Evolutionary conservation across 2,113 vertebrate genomes (phyloP), one percentile per base, ranked within the genome.

Genomic region (Puntigrus tetrazona): DNA sequence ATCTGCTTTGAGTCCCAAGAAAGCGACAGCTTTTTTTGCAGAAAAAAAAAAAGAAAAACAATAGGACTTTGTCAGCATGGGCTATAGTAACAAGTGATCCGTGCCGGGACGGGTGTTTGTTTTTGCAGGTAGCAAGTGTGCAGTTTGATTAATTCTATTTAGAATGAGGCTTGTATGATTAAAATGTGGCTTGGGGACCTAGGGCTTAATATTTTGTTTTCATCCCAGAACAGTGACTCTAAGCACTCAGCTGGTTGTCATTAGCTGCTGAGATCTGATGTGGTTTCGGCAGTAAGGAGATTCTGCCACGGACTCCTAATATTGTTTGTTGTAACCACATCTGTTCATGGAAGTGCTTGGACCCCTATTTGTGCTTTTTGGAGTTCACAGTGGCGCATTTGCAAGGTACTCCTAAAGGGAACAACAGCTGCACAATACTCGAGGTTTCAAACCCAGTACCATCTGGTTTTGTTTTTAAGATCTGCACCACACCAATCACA

Each of bases 101-200:
- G 43, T 76, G 45, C 47, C 14, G 25, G 34, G n/a, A 57, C 3
- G 38, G 8, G 4, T 78, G 86, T 89, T 91, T 91, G 81, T 90
- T 91, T 87, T 85, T 72, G 43, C 69, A 85, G 76, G 84, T 79
- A 72, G 52, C 43, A 14, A n/a, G 47, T 45, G 38, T 43, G 41
- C 27, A 43, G 25, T 59, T 34, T 80, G 76, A 85, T 80, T 80
- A 85, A 85, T 72, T 73, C 65, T 70, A 80, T 72, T 85, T 85
- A 78, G 69, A 84, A 52, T 84, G 77, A 36, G 82, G 78, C 82
- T 76, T 70, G 50, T 38, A 45, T 85, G 76, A 55, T 76, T 84
- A 31, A 78, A 81, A 85, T 72, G 50, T 47, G 45, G 45, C 74
- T 77, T 36, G 11, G 27, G 38, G 61, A 82, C 27, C 34, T 36